Base-by-base conservation (phyloP, 2,888 invertebrate species). In the Melitaea athalia region DNA sequence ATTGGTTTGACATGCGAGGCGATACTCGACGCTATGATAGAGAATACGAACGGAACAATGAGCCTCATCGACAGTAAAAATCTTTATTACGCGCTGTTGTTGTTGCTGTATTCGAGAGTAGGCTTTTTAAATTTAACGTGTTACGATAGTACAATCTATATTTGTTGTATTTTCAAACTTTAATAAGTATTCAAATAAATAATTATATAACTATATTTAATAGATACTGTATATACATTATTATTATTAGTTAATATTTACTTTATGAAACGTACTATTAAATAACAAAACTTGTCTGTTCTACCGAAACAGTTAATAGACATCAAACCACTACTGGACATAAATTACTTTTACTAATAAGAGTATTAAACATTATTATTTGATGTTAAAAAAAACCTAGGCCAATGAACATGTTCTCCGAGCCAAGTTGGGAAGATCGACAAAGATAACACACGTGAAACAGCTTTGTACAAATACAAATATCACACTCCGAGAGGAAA, bases 1-100 rank as follows among this genome's bases (percentile, higher is more conserved):
- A 87, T 87, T 85, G 87, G 85, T 79, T 86, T 79, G 80, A 79
- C 77, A 72, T 81, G 81, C 64, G 64, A 69, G 59, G 59, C 55
- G 61, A 61, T 63, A 45, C 60, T 70, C 57, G 67, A 70, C 64
- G 43, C 69, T 65, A 7, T 42, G 57, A 66, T 69, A 63, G 47
- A 59, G 61, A 66, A 59, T 59, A 47, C 33, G 60, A 55, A 49
- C 47, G 33, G 49, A 61, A 60, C 55, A 70, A 63, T 55, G 42
- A 47, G 60, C 42, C 49, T 17, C 17, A 50, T 63, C 63, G 55
- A 57, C 59, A 17, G 60, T 52, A 66, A 53, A 49, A 59, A 60
- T 15, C 50, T n/a, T 66, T 63, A 59, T 63, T 33, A 59, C 33
- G 49, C 61, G 55, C 12, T 59, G 47, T 49, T 33, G 59, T 63